A percentile compares a stretch with the other conserved stretches of the same genome.
Conservation (phyloP, 1,140 invertebrate genomes). For the Drosophila sp. region DNA sequence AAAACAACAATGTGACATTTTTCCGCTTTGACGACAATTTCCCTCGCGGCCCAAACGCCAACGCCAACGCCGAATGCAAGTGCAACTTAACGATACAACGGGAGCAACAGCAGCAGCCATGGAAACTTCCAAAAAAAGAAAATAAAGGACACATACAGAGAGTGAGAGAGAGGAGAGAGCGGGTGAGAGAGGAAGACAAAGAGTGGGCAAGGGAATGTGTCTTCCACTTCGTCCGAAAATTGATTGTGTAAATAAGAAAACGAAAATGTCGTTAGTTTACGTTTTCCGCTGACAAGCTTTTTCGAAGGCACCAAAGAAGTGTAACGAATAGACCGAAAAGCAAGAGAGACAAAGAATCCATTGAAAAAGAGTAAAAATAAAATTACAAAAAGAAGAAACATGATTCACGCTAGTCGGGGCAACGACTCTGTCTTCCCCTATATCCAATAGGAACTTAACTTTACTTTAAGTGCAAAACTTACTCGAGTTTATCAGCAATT, state of each 20-base stretch:
- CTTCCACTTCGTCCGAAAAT: slow-evolving; percentile 65
- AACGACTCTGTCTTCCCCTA: background rate
- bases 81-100: slow-evolving; percentile 56
- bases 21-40: slow-evolving; percentile 79
- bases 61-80: slow-evolving; percentile 39
- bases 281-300: slow-evolving; percentile 78
- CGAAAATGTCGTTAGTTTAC: slow-evolving; percentile 81
- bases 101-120: slow-evolving; percentile 24
- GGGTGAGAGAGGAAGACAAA: background rate
- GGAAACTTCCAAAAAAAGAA: slow-evolving; percentile 21
- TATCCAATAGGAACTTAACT: background rate
- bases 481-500: slow-evolving; percentile 37
- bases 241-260: slow-evolving; percentile 80
- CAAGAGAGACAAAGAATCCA: slow-evolving; percentile 15
- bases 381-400: slow-evolving; percentile 37
- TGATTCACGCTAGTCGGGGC: slow-evolving; percentile 7
- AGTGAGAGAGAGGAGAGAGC: background rate
- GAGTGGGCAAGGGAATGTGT: slow-evolving; percentile 3
- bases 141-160: background rate
- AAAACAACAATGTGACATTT: slow-evolving; percentile 79
- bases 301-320: slow-evolving; percentile 38
- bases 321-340: background rate
- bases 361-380: slow-evolving; percentile 1
- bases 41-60: slow-evolving; percentile 72
- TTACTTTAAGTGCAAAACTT: background rate